Evolutionary conservation across 92 coral and sea anemone genomes (phyloP).

Genomic region (Epizoanthus fatuus): DNA sequence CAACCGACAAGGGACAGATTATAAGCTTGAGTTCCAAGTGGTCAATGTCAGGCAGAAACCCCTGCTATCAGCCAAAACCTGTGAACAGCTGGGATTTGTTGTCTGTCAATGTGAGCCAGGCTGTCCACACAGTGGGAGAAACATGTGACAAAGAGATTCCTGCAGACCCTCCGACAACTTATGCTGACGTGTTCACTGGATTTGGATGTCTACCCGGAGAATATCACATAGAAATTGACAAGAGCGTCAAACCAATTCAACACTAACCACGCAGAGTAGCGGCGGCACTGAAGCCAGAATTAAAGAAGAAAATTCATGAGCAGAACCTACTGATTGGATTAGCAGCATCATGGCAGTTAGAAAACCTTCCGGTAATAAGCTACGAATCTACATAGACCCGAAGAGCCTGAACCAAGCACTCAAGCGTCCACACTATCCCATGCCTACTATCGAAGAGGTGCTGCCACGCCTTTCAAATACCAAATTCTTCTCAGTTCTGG

Average conservation of each 20-base stretch:
- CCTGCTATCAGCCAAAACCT: constrained; percentile 18
- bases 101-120: not conserved
- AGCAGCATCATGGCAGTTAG: too few species aligned
- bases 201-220: not conserved
- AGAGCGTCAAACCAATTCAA: constrained; percentile 9
- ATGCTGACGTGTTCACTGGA: not conserved
- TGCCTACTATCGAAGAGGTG: constrained; percentile 42
- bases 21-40: constrained; percentile 30
- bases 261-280: constrained; percentile 23
- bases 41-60: constrained; percentile 22
- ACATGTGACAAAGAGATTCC: not conserved
- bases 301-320: constrained; percentile 37
- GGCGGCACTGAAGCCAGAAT: not conserved
- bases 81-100: constrained; percentile 24
- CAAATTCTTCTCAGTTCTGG: constrained; percentile 62
- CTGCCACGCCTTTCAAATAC: constrained; percentile 49
- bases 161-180: not conserved
- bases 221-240: constrained; percentile 17
- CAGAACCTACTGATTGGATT: not conserved
- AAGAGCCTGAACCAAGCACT: too few species aligned
- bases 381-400: too few species aligned
- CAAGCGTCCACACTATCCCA: too few species aligned
- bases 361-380: too few species aligned
- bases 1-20: not conserved
- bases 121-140: not conserved